A percentile compares a stretch with the other conserved stretches of the same genome.
These are phyloP conservation scores for Periophthalmus magnuspinnatus DNA, from an alignment of 2,797 vertebrate species.

Conservation along the genomic window DNA sequence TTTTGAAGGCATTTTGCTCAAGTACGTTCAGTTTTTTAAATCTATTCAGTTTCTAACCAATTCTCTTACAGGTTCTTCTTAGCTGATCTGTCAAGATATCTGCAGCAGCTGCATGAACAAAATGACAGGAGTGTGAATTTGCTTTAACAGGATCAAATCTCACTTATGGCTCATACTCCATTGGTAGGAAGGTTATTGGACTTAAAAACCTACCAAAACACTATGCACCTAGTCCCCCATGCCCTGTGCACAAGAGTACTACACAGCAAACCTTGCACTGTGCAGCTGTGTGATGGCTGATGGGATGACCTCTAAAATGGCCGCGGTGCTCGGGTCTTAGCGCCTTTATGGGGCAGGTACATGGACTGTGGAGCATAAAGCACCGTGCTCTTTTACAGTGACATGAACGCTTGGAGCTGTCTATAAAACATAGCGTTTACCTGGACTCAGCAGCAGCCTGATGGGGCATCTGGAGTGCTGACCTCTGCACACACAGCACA, in stretches of 20 bases:
- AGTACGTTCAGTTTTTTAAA: too few species aligned
- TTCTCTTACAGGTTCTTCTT: too few species aligned
- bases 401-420: conserved; percentile 69
- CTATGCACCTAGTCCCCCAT: background rate
- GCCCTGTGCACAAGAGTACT: background rate
- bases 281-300: conserved; percentile 65
- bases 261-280: conserved; percentile 18
- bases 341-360: conserved; percentile 73
- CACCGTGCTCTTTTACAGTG: conserved; percentile 75
- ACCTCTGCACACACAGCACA: conserved; percentile 41
- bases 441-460: conserved; percentile 57
- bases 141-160: background rate
- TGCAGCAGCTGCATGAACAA: too few species aligned
- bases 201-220: background rate
- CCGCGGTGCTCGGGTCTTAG: conserved; percentile 66
- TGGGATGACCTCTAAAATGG: conserved; percentile 71
- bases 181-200: background rate
- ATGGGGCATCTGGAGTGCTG: conserved; percentile 61
- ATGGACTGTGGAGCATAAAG: conserved; percentile 67
- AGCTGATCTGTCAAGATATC: too few species aligned
- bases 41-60: too few species aligned
- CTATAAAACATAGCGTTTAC: conserved; percentile 68
- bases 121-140: too few species aligned
- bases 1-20: too few species aligned
- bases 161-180: background rate